Conservation (phyloP, 2,797 vertebrate species). For the Threskiornis aethiopicus region DNA sequence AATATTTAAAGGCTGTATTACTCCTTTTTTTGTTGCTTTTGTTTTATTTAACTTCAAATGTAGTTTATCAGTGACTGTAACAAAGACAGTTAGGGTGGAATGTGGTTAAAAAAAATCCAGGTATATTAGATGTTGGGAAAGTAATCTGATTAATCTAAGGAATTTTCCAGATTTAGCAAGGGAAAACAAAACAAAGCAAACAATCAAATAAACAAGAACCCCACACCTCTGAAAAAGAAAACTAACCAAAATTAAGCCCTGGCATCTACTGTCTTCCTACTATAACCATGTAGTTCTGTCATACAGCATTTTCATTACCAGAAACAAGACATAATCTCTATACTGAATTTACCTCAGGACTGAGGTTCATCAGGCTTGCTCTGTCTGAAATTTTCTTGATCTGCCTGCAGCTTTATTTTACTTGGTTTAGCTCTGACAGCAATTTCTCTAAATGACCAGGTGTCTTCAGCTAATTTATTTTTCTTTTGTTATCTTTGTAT, state of each 20-base stretch:
- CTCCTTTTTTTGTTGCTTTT: background rate
- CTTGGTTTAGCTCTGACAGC: background rate
- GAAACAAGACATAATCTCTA: background rate
- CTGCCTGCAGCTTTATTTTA: background rate
- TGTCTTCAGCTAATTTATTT: background rate
- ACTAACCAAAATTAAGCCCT: background rate
- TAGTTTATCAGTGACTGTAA: background rate
- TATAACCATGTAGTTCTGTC: background rate
- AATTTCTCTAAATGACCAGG: background rate
- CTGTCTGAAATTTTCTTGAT: background rate
- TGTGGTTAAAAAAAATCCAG: background rate
- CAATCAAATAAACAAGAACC: fast-evolving
- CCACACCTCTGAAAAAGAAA: background rate
- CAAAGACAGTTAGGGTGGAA: background rate
- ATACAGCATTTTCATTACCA: background rate
- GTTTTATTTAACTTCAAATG: background rate
- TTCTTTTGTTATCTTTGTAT: background rate
- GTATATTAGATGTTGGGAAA: background rate
- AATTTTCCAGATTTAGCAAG: background rate
- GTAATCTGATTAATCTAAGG: background rate
- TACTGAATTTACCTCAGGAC: background rate
- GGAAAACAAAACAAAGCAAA: background rate
- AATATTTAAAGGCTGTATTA: background rate
- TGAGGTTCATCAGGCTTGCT: background rate
- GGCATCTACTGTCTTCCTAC: background rate